A percentile compares a stretch with the other conserved stretches of the same genome.
phyloP scores from a whole-genome alignment of 1,140 invertebrate genomes.

The Gryon sp. region DNA sequence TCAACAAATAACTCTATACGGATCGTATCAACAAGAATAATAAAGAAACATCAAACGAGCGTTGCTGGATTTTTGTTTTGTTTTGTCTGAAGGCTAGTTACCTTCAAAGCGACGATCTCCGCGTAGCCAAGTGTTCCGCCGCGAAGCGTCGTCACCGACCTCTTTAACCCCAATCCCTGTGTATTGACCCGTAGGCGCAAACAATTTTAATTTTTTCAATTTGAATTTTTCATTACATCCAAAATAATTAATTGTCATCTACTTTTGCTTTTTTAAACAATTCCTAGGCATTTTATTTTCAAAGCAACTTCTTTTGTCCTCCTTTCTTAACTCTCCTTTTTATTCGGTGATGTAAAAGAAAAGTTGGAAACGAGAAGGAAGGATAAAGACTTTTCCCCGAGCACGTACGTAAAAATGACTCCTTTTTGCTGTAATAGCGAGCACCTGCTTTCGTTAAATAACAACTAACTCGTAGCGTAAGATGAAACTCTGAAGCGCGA shows the following conservation, averaged over 20 bases:
- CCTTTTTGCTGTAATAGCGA: conserved; percentile 7
- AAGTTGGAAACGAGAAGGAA: neutral
- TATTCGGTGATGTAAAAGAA: too few species aligned
- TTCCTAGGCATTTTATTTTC: too few species aligned
- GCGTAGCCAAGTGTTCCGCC: conserved; percentile 93
- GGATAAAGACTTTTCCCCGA: neutral
- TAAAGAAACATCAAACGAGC: conserved; percentile 67
- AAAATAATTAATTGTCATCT: conserved; percentile 49
- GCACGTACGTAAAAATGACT: conserved; percentile 26
- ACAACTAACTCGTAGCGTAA: conserved; percentile 21
- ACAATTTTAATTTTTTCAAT: conserved; percentile 74
- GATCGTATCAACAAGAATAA: conserved; percentile 56
- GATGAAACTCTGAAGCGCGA: conserved; percentile 2
- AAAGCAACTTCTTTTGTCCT: too few species aligned
- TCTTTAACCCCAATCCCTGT: conserved; percentile 90
- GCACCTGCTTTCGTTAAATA: neutral
- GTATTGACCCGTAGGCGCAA: conserved; percentile 79
- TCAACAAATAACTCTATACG: conserved; percentile 63
- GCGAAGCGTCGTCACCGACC: conserved; percentile 93
- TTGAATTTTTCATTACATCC: conserved; percentile 58
- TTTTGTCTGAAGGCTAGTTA: conserved; percentile 78
- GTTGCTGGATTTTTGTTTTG: conserved; percentile 52
- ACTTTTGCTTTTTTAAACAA: too few species aligned
- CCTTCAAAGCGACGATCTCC: conserved; percentile 97
- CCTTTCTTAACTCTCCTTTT: too few species aligned